phyloP scores from a whole-genome alignment of 2,797 vertebrate genomes.

The Austrolebias charrua region DNA sequence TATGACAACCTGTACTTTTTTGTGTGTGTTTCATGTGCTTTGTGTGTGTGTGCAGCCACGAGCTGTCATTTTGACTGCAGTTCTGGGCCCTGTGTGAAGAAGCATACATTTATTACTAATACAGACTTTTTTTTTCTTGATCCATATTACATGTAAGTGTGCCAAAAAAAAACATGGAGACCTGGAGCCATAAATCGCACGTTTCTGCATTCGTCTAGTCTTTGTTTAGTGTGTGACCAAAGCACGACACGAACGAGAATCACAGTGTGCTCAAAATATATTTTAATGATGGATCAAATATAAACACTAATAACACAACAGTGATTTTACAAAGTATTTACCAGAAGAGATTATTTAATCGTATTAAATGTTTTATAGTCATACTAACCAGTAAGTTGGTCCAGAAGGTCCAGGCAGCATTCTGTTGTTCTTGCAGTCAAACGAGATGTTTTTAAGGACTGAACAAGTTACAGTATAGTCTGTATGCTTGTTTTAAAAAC shows the following conservation, averaged over 20 bases:
- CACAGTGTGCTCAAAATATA: too few relatives aligned
- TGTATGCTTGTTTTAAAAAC: too few relatives aligned
- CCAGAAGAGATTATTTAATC: too few relatives aligned
- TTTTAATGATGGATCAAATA: too few relatives aligned
- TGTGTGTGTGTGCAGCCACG: slow-evolving; percentile 78
- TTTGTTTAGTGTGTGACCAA: slow-evolving; percentile 13
- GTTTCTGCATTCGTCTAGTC: slow-evolving; percentile 21
- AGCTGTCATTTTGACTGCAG: slow-evolving; percentile 71
- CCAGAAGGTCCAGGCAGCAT: too few relatives aligned
- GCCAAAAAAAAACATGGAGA: slow-evolving; percentile 28
- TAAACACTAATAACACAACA: too few relatives aligned
- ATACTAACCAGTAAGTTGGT: too few relatives aligned
- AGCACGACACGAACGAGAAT: background rate
- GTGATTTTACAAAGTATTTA: too few relatives aligned
- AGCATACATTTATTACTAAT: slow-evolving; percentile 65
- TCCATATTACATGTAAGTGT: slow-evolving; percentile 29
- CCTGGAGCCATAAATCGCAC: slow-evolving; percentile 25
- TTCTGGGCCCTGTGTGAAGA: slow-evolving; percentile 64
- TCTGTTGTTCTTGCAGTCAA: too few relatives aligned
- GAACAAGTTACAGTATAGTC: too few relatives aligned
- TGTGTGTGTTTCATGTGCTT: slow-evolving; percentile 76
- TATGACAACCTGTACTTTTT: slow-evolving; percentile 80
- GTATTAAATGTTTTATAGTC: too few relatives aligned
- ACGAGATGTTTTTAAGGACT: too few relatives aligned
- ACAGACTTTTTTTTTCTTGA: slow-evolving; percentile 45